Base-by-base conservation (phyloP, 2,113 vertebrate genomes). In the Struthidea cinerea region DNA sequence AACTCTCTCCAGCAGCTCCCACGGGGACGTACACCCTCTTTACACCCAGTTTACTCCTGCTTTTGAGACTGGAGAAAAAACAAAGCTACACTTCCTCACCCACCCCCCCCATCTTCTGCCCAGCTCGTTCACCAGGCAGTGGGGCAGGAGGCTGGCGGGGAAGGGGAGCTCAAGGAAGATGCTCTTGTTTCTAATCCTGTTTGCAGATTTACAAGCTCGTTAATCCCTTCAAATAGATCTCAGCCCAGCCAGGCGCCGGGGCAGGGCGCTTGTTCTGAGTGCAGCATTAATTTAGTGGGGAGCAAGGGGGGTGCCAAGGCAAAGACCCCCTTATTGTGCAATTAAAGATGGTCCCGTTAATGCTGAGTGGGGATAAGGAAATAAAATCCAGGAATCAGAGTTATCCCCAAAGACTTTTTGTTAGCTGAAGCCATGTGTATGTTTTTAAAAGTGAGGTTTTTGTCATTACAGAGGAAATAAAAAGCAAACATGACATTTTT, bases 191-290 rank as follows among this genome's bases (percentile, higher is more conserved):
- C 84, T 96, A 95, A 97, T 94, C 94, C 91, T 94, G 84, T 96
- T 96, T 97, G 95, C 89, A 88, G 85, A 94, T 84, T 92, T 95
- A 96, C 92, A 94, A 90, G 3, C 63, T 68, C 30, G 7, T 91
- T 96, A 96, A 96, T 96, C 75, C 70, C 2, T 71, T 93, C 93
- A 77, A 90, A 93, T 10, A 79, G 83, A 95, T 96, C 59, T 4
- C 59, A 39, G 68, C 91, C 74, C 83, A 64, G 60, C 56, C 50
- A n/a, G 46, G 12, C 5, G 0, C 55, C 0, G 0, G 84, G 67
- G 68, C 75, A 75, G 65, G 70, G 44, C 0, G 2, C 56, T 52
- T 6, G 5, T 35, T 95, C 49, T 4, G 52, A 91, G 74, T 9
- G 13, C 23, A 9, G 33, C 22, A 15, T 79, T 90, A 46, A 91